These are phyloP conservation scores for Arion vulgaris DNA, from an alignment of 1,140 invertebrate species.

Conservation along the genomic window DNA sequence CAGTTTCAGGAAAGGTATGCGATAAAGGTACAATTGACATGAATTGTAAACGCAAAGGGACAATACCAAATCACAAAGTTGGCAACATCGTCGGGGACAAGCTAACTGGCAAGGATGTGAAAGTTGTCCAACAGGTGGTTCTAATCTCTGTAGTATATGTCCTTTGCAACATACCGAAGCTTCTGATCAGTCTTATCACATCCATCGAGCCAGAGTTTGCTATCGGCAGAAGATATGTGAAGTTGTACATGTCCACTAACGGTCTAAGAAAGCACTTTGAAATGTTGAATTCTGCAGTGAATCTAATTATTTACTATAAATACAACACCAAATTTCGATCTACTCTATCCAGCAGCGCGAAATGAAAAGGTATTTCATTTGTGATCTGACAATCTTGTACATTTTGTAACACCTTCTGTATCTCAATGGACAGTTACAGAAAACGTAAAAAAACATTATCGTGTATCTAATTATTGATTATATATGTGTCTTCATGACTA, in stretches of 20 bases:
- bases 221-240: background rate
- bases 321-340: conserved; percentile 5
- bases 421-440: no score
- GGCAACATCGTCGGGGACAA: no score
- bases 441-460: no score
- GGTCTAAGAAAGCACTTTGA: background rate
- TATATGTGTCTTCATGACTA: no score
- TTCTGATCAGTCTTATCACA: background rate
- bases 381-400: no score
- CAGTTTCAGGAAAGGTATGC: background rate
- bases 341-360: background rate
- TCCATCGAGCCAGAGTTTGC: background rate
- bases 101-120: background rate
- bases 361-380: no score
- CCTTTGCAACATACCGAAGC: background rate
- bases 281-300: background rate
- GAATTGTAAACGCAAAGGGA: no score
- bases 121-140: background rate
- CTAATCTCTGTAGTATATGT: background rate
- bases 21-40: background rate
- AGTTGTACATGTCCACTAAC: background rate
- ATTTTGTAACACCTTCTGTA: no score
- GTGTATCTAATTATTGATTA: no score
- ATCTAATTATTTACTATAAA: conserved; percentile 1
- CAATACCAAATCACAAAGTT: no score